Evolutionary conservation across 23 tunicate genomes (phyloP).

Genomic region (Pegea sp.): DNA sequence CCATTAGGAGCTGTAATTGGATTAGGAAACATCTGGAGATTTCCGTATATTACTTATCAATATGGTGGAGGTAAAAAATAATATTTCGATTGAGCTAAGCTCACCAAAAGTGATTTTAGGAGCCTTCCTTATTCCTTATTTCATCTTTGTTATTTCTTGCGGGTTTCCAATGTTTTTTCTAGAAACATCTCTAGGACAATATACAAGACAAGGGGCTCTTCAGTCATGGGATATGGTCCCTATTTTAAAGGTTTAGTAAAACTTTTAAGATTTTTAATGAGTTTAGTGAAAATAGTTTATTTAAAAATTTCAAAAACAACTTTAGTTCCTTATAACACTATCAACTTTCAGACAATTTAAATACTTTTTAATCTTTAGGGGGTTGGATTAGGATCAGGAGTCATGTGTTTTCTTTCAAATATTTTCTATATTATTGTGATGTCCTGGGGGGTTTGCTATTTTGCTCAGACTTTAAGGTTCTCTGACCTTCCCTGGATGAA

Average conservation of each 20-base stretch:
- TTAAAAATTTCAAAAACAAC: too few species aligned
- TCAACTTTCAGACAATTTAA: neutral
- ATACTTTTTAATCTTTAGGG: conserved; percentile 19
- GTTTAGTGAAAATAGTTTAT: too few species aligned
- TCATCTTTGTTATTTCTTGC: conserved; percentile 13
- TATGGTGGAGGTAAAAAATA: conserved; percentile 60
- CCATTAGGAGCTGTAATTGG: conserved; percentile 34
- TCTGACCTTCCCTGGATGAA: conserved; percentile 14
- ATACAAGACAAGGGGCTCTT: conserved; percentile 23
- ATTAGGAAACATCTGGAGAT: too few species aligned
- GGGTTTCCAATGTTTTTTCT: conserved; percentile 42
- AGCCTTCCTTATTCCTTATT: conserved; percentile 30
- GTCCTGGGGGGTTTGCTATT: conserved; percentile 42
- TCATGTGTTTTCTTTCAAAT: conserved; percentile 14
- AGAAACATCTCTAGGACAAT: conserved; percentile 39
- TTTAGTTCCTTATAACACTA: too few species aligned
- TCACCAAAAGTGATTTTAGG: too few species aligned
- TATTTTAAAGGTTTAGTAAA: conserved; percentile 26
- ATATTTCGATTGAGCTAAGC: too few species aligned
- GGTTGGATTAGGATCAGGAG: conserved; percentile 17
- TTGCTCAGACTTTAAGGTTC: conserved; percentile 15
- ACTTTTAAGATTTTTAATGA: too few species aligned
- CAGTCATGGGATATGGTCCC: conserved; percentile 37
- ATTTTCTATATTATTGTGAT: conserved; percentile 32
- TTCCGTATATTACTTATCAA: conserved; percentile 31